Evolutionary conservation across 2,888 invertebrate species (phyloP).

Genomic region (Oscheius onirici): DNA sequence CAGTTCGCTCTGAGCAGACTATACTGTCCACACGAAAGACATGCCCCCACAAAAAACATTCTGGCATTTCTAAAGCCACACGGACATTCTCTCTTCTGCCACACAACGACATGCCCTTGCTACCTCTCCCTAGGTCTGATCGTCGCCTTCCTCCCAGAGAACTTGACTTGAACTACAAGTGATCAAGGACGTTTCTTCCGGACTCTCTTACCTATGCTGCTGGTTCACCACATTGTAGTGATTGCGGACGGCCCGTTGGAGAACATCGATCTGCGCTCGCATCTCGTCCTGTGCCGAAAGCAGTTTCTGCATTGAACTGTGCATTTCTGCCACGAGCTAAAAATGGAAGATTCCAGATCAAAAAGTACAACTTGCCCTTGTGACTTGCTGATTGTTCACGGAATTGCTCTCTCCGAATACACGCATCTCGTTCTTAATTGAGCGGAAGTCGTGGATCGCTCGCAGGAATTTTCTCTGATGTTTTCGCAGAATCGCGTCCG

Average conservation of each 20-base stretch:
- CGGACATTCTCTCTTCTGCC: slow-evolving; percentile 12
- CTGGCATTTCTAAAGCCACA: neutral
- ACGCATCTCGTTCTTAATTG: slow-evolving; percentile 70
- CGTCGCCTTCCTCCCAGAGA: slow-evolving; percentile 18
- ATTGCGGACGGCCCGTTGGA: slow-evolving; percentile 68
- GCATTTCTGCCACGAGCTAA: slow-evolving; percentile 69
- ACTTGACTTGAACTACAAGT: slow-evolving; percentile 14
- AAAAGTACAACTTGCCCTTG: slow-evolving; percentile 44
- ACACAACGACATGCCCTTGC: slow-evolving; percentile 13
- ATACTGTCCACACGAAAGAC: too few species aligned
- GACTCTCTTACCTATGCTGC: neutral
- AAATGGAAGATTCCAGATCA: slow-evolving; percentile 8
- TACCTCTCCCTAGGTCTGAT: slow-evolving; percentile 6
- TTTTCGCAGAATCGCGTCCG: slow-evolving; percentile 56
- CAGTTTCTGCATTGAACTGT: slow-evolving; percentile 68
- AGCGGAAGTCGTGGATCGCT: slow-evolving; percentile 69
- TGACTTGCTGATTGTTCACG: slow-evolving; percentile 67
- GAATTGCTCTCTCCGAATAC: slow-evolving; percentile 66
- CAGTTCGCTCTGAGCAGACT: too few species aligned
- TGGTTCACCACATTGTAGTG: slow-evolving; percentile 51
- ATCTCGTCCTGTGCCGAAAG: slow-evolving; percentile 68
- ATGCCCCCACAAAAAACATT: too few species aligned
- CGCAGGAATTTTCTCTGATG: slow-evolving; percentile 68
- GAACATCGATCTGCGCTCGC: slow-evolving; percentile 69
- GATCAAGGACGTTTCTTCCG: neutral